phyloP scores from a whole-genome alignment of 2,888 invertebrate species.

The Ecliptopera silaceata region DNA sequence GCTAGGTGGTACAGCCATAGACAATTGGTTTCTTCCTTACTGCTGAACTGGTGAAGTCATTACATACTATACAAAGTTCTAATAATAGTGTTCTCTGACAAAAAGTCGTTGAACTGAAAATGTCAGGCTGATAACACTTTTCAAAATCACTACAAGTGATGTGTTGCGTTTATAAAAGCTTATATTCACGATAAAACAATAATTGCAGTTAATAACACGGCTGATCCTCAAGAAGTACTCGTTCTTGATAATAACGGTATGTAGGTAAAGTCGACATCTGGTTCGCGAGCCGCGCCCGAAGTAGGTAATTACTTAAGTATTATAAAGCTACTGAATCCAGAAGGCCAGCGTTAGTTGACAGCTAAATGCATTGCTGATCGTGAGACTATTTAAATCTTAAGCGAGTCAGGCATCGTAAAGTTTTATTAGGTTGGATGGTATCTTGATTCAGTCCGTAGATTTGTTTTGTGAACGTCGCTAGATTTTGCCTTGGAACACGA shows the following conservation, averaged over 20 bases:
- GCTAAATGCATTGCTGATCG: slow-evolving; percentile 50
- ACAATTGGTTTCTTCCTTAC: slow-evolving; percentile 16
- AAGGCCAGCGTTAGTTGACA: slow-evolving; percentile 51
- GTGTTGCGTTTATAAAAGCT: not conserved
- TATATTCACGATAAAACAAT: not conserved
- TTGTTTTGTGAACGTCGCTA: slow-evolving; percentile 3
- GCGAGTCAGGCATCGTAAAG: slow-evolving; percentile 9
- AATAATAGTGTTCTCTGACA: not conserved
- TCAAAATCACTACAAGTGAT: not conserved
- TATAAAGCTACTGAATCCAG: slow-evolving; percentile 71
- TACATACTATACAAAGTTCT: not conserved
- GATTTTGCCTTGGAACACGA: not conserved
- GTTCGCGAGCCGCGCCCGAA: slow-evolving; percentile 54
- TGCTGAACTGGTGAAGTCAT: slow-evolving; percentile 14
- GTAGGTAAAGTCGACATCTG: slow-evolving; percentile 61
- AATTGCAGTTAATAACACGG: slow-evolving; percentile 52
- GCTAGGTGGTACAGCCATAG: slow-evolving; percentile 33
- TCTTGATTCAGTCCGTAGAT: slow-evolving; percentile 10
- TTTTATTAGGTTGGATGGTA: slow-evolving; percentile 9
- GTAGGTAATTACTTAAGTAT: slow-evolving; percentile 61
- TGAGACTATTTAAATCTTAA: slow-evolving; percentile 49
- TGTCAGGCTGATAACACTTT: not conserved
- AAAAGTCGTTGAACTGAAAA: too few relatives aligned
- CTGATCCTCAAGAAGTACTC: slow-evolving; percentile 52
- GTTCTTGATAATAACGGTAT: slow-evolving; percentile 54